A percentile compares a stretch with the other conserved stretches of the same genome.
phyloP scores from a whole-genome alignment of 2,888 invertebrate species.

The Scaptomyza tumidula region DNA sequence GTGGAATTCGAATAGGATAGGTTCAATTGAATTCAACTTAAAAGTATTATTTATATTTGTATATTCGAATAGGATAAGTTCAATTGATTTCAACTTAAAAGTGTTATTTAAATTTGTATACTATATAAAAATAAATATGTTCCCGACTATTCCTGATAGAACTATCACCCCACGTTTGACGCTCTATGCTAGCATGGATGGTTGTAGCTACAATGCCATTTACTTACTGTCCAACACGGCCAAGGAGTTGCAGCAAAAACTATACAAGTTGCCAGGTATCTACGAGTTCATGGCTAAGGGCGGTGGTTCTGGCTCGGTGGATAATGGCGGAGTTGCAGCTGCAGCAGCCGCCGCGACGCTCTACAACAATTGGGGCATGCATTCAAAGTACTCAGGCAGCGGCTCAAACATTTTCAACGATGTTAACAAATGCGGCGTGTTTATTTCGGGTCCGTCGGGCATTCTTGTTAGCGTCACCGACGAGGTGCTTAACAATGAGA shows the following conservation, averaged over 20 bases:
- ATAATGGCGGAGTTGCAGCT: slow-evolving; percentile 54
- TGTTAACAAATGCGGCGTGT: slow-evolving; percentile 86
- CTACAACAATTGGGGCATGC: slow-evolving; percentile 80
- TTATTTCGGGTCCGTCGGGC: slow-evolving; percentile 92
- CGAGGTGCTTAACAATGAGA: slow-evolving; percentile 91
- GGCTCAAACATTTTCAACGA: slow-evolving; percentile 85
- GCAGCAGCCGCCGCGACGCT: slow-evolving; percentile 47
- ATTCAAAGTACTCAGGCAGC: slow-evolving; percentile 84
- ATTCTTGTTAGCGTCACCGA: slow-evolving; percentile 93
- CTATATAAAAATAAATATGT: neutral
- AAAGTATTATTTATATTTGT: no score
- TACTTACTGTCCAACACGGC: slow-evolving; percentile 90
- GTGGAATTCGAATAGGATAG: no score
- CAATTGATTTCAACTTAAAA: no score
- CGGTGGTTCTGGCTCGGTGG: slow-evolving; percentile 64
- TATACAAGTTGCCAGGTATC: slow-evolving; percentile 87
- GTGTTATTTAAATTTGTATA: no score
- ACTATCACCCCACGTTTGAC: slow-evolving; percentile 91
- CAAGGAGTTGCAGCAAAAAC: slow-evolving; percentile 88
- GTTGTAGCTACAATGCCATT: slow-evolving; percentile 90
- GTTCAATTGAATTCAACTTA: no score
- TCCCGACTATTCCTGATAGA: slow-evolving; percentile 81
- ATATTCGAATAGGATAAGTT: no score
- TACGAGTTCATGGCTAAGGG: slow-evolving; percentile 82
- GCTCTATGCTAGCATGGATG: slow-evolving; percentile 91